A percentile compares a stretch with the other conserved stretches of the same genome.
Evolutionary conservation across 35 echinoderm and acorn worm genomes (phyloP).

Genomic region (Patiria miniata): DNA sequence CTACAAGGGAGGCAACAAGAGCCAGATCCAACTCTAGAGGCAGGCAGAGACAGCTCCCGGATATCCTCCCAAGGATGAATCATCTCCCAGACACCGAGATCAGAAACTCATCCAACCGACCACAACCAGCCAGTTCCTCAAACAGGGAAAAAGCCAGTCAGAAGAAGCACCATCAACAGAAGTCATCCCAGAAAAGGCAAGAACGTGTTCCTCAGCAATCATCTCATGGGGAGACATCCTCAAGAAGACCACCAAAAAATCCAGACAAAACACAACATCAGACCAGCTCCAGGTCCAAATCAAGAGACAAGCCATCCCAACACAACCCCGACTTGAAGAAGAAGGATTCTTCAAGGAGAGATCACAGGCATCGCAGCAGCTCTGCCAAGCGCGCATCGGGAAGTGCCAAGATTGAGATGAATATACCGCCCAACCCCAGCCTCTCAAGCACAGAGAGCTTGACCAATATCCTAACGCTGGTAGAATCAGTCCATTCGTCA

Average conservation of each 20-base stretch:
- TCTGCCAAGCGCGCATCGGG: not conserved
- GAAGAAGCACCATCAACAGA: not conserved
- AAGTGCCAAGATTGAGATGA: not conserved
- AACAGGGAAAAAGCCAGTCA: not conserved
- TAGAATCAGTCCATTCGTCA: constrained; percentile 49
- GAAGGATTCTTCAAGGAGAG: not conserved
- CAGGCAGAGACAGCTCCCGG: not conserved
- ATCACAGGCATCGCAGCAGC: not conserved
- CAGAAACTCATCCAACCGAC: not conserved
- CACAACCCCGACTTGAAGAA: not conserved
- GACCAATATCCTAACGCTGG: constrained; percentile 54
- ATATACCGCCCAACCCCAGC: not conserved
- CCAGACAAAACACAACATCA: not conserved
- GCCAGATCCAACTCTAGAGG: constrained; percentile 1
- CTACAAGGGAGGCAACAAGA: not conserved
- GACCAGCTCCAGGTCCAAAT: not conserved
- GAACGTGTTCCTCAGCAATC: not conserved
- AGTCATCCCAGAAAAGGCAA: not conserved
- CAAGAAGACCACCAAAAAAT: not conserved
- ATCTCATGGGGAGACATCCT: not conserved
- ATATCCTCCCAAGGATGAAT: not conserved
- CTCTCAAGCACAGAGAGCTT: constrained; percentile 49
- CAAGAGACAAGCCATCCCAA: not conserved
- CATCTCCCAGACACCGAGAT: not conserved
- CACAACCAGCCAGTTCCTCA: not conserved